phyloP scores from a whole-genome alignment of 2,113 vertebrate species.

The Melanerpes aurifrons region DNA sequence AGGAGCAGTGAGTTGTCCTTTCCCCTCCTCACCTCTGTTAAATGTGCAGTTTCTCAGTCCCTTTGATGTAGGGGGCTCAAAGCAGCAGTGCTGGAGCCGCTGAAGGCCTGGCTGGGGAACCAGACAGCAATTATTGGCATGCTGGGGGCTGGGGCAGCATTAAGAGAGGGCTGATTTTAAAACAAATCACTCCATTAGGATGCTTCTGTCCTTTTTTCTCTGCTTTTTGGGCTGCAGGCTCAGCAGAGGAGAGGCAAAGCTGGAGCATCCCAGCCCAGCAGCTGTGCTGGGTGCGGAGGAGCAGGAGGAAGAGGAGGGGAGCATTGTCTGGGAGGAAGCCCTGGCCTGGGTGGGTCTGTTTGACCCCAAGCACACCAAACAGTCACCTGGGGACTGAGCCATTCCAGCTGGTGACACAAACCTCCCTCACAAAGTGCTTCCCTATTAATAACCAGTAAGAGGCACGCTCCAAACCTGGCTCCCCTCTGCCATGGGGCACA shows the following conservation, averaged over 20 bases:
- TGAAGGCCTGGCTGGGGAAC: slow-evolving; percentile 21
- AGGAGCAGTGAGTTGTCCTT: not conserved
- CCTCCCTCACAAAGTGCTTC: not conserved
- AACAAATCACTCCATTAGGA: not conserved
- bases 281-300: not conserved
- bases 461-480: not conserved
- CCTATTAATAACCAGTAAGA: too few relatives aligned
- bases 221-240: not conserved
- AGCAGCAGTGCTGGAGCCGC: not conserved
- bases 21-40: slow-evolving; percentile 15
- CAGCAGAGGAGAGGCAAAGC: not conserved
- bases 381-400: not conserved
- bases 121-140: not conserved
- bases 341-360: not conserved
- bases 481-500: not conserved
- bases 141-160: not conserved
- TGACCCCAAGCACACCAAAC: not conserved
- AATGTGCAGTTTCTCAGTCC: slow-evolving; percentile 32
- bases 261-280: rapidly evolving
- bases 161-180: not conserved
- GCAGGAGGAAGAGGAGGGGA: not conserved
- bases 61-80: slow-evolving; percentile 57
- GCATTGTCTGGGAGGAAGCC: not conserved
- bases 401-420: not conserved
- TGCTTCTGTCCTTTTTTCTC: not conserved